These are phyloP conservation scores for Bombus impatiens DNA, from an alignment of 1,140 invertebrate species.

Conservation along the genomic window DNA sequence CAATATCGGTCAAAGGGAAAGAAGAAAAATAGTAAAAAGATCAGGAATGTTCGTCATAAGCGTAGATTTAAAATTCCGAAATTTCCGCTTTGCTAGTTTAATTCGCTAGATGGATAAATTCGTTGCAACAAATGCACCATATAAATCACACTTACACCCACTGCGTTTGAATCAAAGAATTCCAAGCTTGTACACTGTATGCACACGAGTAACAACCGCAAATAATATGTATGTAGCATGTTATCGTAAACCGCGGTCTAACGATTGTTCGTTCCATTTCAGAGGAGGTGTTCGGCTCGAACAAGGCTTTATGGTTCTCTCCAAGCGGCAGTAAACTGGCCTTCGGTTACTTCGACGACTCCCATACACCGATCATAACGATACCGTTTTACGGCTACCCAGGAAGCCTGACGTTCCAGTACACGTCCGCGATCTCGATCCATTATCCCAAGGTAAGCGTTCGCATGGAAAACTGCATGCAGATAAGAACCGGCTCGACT, in stretches of 20 bases:
- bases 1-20: too few relatives aligned
- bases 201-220: not conserved
- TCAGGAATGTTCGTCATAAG: too few relatives aligned
- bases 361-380: conserved; percentile 84
- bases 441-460: conserved; percentile 92
- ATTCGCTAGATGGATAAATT: not conserved
- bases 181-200: not conserved
- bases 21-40: too few relatives aligned
- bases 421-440: conserved; percentile 85
- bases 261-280: conserved; percentile 75
- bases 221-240: not conserved
- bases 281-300: conserved; percentile 95
- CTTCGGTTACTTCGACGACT: conserved; percentile 93
- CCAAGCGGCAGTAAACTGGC: conserved; percentile 90
- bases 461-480: not conserved
- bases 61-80: too few relatives aligned
- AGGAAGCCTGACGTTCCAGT: conserved; percentile 84
- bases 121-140: not conserved
- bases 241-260: not conserved
- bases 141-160: not conserved
- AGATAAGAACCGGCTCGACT: not conserved
- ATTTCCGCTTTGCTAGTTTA: not conserved
- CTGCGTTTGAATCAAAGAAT: not conserved
- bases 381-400: conserved; percentile 85
- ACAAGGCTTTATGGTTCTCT: conserved; percentile 95